These are phyloP conservation scores for Sylvilagus bachmani DNA, from an alignment of 2,113 vertebrate genomes.

Conservation along the genomic window DNA sequence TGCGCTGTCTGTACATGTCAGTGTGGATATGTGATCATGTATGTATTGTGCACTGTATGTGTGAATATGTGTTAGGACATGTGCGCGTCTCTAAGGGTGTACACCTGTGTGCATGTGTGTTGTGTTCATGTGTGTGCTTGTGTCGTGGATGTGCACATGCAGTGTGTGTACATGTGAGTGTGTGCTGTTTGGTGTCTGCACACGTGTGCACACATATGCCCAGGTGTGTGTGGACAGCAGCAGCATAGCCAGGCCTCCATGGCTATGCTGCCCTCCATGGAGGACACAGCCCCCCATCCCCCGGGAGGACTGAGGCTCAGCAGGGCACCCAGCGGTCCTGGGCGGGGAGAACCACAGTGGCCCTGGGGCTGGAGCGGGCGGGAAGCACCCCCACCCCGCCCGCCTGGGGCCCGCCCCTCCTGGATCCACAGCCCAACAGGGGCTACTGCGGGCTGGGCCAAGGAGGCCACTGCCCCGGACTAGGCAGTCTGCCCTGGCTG, in stretches of 20 bases:
- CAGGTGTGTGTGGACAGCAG: rapidly evolving
- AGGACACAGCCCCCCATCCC: neutral
- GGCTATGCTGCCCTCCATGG: too few species aligned
- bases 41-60: too few species aligned
- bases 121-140: too few species aligned
- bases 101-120: neutral
- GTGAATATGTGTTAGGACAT: too few species aligned
- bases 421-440: neutral
- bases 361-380: too few species aligned
- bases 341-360: too few species aligned
- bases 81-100: neutral
- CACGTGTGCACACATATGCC: neutral
- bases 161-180: too few species aligned
- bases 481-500: rapidly evolving
- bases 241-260: neutral
- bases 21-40: neutral
- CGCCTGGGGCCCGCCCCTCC: rapidly evolving
- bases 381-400: too few species aligned
- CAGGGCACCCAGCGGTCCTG: neutral
- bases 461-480: neutral
- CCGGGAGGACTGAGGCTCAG: neutral
- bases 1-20: neutral
- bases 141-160: too few species aligned
- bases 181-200: neutral
- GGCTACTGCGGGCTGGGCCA: neutral